phyloP scores from a whole-genome alignment of 2,888 invertebrate genomes.

The Nesidiocoris tenuis region DNA sequence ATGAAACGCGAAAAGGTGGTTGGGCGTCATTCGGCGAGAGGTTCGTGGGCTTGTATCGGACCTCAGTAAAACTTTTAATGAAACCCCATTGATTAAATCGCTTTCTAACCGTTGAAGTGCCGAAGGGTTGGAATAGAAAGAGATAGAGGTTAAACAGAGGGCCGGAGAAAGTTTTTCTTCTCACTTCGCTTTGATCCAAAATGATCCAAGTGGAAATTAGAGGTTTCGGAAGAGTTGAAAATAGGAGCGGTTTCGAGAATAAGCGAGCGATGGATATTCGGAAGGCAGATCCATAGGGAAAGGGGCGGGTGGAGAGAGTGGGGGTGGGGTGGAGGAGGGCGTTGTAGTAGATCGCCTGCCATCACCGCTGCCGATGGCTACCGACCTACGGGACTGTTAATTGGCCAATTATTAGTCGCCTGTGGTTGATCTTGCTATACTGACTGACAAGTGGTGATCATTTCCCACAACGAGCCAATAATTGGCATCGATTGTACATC shows the following conservation, averaged over 20 bases:
- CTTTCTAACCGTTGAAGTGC: slow-evolving; percentile 2
- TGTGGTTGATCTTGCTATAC: background rate
- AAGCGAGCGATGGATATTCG: background rate
- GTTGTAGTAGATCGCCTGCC: too few species aligned
- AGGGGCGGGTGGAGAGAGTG: background rate
- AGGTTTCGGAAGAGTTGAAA: background rate
- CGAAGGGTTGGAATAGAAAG: background rate
- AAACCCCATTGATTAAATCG: slow-evolving; percentile 45
- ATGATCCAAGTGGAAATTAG: background rate
- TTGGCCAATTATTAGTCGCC: background rate
- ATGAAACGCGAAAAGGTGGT: background rate
- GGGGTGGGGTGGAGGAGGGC: too few species aligned
- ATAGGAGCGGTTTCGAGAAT: background rate
- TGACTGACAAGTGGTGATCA: background rate
- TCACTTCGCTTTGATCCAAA: background rate
- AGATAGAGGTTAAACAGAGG: background rate
- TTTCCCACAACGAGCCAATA: background rate
- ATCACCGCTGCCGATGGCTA: too few species aligned
- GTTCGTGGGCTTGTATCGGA: slow-evolving; percentile 13
- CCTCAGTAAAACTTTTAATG: slow-evolving; percentile 43
- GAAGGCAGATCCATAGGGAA: background rate
- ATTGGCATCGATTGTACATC: too few species aligned
- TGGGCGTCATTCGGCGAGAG: background rate
- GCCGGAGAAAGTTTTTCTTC: background rate
- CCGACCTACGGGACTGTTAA: background rate